These are phyloP conservation scores for Chloroclysta siterata DNA, from an alignment of 2,888 invertebrate genomes.

Conservation along the genomic window DNA sequence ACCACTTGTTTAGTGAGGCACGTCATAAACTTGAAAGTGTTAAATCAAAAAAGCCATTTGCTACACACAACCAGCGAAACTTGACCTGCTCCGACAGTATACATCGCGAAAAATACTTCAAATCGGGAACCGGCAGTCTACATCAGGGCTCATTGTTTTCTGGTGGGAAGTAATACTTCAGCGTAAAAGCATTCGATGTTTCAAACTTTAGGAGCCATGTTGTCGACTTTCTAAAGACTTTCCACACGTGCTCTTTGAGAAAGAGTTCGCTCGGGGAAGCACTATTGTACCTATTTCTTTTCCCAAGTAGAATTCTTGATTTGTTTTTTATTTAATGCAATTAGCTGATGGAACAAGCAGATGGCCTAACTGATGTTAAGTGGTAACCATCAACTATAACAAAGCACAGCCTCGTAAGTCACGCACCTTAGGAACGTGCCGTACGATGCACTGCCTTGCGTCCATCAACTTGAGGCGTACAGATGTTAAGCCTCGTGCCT, in stretches of 20 bases:
- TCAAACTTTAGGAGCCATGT: conserved; percentile 80
- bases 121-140: conserved; percentile 33
- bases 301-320: too few relatives aligned
- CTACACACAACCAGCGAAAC: conserved; percentile 48
- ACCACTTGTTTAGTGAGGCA: conserved; percentile 17
- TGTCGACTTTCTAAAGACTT: conserved; percentile 58
- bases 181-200: conserved; percentile 79
- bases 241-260: conserved; percentile 5
- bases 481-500: too few relatives aligned
- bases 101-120: conserved; percentile 31
- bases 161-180: conserved; percentile 61
- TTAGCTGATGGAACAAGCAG: too few relatives aligned
- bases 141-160: conserved; percentile 46
- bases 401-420: too few relatives aligned
- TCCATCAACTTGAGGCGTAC: too few relatives aligned
- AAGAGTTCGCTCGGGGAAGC: neutral
- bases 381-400: too few relatives aligned
- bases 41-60: conserved; percentile 72
- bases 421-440: too few relatives aligned
- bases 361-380: too few relatives aligned
- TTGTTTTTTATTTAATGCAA: too few relatives aligned
- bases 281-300: too few relatives aligned
- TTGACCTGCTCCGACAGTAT: conserved; percentile 45
- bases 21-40: conserved; percentile 70
- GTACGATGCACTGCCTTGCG: too few relatives aligned